Percentiles rank a stretch among this genome's conserved stretches.
These are phyloP conservation scores for Cephalopachus bancanus DNA, from an alignment of 2,797 vertebrate genomes.

Conservation along the genomic window DNA sequence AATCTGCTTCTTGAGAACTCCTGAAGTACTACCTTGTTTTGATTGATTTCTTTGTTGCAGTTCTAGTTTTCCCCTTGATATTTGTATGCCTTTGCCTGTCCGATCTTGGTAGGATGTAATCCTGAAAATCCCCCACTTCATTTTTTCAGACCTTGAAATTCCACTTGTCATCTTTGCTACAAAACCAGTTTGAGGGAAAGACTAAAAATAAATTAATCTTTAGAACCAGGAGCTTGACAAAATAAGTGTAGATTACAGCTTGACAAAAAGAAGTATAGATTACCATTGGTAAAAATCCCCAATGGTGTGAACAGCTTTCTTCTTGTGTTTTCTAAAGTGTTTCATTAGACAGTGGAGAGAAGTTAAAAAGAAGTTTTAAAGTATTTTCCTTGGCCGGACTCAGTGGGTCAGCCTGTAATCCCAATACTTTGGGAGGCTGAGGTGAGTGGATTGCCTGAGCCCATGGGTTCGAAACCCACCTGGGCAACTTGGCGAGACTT, in stretches of 20 bases:
- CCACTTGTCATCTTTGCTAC: conserved; percentile 24
- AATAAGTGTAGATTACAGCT: neutral
- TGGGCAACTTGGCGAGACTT: no score
- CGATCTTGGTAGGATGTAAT: neutral
- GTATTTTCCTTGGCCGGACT: neutral
- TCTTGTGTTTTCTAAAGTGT: neutral
- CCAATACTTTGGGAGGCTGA: no score
- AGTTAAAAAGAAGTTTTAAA: conserved; percentile 57
- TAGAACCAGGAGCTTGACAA: neutral
- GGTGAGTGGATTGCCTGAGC: no score
- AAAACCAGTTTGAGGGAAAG: conserved; percentile 53
- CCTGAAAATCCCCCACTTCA: neutral
- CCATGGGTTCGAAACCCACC: no score
- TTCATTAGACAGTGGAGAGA: neutral
- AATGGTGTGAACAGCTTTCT: neutral
- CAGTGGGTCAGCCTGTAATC: no score
- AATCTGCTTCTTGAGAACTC: neutral
- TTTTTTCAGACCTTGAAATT: conserved; percentile 20
- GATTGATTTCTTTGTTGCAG: conserved; percentile 27
- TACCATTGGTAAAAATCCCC: neutral
- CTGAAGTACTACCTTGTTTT: neutral
- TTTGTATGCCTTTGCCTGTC: neutral
- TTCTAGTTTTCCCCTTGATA: conserved; percentile 12
- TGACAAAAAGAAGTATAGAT: neutral
- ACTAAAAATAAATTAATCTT: conserved; percentile 58